Evolutionary conservation across 30 jellyfish, hydroid and myxozoan genomes (phyloP), one percentile per base, ranked within the genome.

Genomic region (Aurelia aurita): DNA sequence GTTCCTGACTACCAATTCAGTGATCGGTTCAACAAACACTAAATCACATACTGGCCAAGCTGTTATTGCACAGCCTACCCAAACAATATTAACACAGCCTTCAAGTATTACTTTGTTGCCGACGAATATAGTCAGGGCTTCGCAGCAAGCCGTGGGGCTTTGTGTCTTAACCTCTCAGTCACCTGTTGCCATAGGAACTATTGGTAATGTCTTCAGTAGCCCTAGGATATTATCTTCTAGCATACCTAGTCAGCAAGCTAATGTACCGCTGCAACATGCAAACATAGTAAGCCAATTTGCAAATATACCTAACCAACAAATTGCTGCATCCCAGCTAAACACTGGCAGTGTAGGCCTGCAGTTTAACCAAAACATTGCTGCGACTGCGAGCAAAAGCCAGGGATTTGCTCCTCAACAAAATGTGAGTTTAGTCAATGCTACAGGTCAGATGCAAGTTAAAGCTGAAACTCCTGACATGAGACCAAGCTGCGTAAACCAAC

Each of bases 11-110:
- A 46, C 54, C 1, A 72, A 51, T 22, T 77, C 60, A 49, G 47
- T 60, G 72, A 77, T 60, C 31, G 69, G 69, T 14, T 44, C 79
- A 6, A 77, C 88, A 67, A 77, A 77, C 57, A 77, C 79, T 10
- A 77, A 77, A 77, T n/a, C 77, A 0, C 88, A 77, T 20, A 68
- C 88, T 8, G 88, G 78, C n/a, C 67, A 55, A 55, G 29, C 29
- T 14, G 29, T 55, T n/a, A n/a, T 19, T 10, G 29, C 67, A 22
- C 67, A 55, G 67, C 29, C 67, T 55, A 19, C 67, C 29, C 31
- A n/a, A 22, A 55, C 67, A n/a, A 22, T 55, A 13, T 55, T 55
- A 55, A 55, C 67, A 16, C 67, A 55, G 27, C 26, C 88, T 1
- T 44, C 64, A 10, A 61, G 63, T 28, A 39, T 77, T n/a, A 27